Base-by-base conservation (phyloP, 2,797 vertebrate species). In the Chlorospingus semifuscus region DNA sequence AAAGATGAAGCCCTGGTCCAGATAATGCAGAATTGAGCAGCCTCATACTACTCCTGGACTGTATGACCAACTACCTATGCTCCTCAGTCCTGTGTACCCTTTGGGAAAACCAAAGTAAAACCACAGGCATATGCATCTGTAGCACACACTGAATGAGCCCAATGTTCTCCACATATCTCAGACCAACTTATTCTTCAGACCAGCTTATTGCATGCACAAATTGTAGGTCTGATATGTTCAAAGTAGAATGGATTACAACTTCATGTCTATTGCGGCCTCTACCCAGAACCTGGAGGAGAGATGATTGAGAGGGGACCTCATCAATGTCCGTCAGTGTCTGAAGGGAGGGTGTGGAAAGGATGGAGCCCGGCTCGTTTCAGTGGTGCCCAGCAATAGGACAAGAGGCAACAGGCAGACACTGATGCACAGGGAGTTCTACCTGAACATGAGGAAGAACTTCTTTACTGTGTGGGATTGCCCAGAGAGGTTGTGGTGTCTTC, bases 301-400 rank as follows among this genome's bases (percentile, higher is more conserved):
- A 37, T 9, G 14, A 23, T 8, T n/a, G 70, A 75, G 47, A 68
- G 15, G 39, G 12, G 6, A 34, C 11, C 34, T 34, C 22, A 32
- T 27, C 19, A 46, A 53, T 34, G 4, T 11, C 24, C 41, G 6
- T 9, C 14, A 46, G 11, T 41, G 21, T 39, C 34, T 69, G 47
- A 56, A 69, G 14, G 36, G 11, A 20, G 14, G 23, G 9, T 56
- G 22, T n/a, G 27, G 11, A 55, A 41, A 63, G 19, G 11, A 42
- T 29, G 32, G 37, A 42, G 13, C 7, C 10, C 3, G 12, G 8
- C 29, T 56, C 0, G 0, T 32, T 22, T 68, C 11, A 23, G 22
- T 36, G 3, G 27, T 53, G 15, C 9, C 22, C 39, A 61, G 19
- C 26, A 61, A n/a, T 1, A 68, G 7, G 15, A 23, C 18, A 68